Base-by-base conservation (phyloP, 2,113 vertebrate species). In the Bubo bubo region DNA sequence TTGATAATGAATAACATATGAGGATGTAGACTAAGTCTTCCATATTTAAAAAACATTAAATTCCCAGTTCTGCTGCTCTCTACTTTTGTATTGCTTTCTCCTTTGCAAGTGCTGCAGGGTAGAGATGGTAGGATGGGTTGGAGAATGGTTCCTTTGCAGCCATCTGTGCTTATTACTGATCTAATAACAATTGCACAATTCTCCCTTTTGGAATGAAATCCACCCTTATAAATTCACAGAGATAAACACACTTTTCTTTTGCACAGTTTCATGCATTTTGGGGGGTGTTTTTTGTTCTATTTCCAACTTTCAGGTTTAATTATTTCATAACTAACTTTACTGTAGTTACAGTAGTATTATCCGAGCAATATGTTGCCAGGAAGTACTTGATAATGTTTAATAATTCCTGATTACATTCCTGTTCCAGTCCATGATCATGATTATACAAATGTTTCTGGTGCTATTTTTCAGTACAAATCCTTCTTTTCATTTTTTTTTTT, bases 371-470 rank as follows among this genome's bases (percentile, higher is more conserved):
- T 20, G 92, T 94, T 96, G 94, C 91, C 95, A 97, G 95, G 94
- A 97, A 96, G 74, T 82, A 58, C 71, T 90, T 94, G 95, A 94
- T 96, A 96, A 86, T 93, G 91, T 88, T 95, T 93, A 96, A 95
- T 97, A 96, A 96, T 79, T 97, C 89, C 87, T 96, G 89, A 90
- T 91, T 93, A 59, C 91, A 96, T 97, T 97, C 87, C 94, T 50
- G 93, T 97, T 97, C 94, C 93, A 95, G 93, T 91, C 94, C 89
- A 83, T 70, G 93, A 96, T 91, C 95, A 91, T 85, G 91, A 96
- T 97, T 91, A 87, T 96, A 97, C 91, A 93, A 96, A 96, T 97
- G 93, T 96, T 97, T 96, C 96, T 95, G 91, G 94, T 96, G 87
- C 45, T 95, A 68, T 96, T 97, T 97, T 97, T 96, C 86, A 32